Conservation (phyloP, 2,113 vertebrate species). For the Cynoglossus semilaevis region DNA sequence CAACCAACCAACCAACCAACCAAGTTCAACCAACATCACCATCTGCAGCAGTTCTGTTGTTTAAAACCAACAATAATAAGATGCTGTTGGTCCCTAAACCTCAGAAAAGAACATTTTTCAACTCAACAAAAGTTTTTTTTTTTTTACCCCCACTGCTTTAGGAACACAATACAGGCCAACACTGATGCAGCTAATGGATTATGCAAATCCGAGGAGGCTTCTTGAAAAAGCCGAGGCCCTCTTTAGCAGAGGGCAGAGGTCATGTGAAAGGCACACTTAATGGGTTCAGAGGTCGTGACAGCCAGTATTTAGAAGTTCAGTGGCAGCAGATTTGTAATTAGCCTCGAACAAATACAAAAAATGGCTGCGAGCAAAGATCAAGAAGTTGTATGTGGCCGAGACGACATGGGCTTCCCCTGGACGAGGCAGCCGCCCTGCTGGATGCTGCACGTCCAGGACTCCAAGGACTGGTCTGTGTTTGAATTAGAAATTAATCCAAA, state of each 20-base stretch:
- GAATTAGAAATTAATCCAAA: too few relatives aligned
- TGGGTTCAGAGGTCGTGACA: conserved; percentile 73
- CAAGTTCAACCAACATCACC: neutral
- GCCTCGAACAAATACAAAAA: conserved; percentile 58
- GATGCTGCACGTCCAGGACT: neutral
- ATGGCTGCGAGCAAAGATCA: conserved; percentile 24
- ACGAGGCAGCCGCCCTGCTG: conserved; percentile 6
- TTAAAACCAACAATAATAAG: too few relatives aligned
- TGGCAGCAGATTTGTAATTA: conserved; percentile 69
- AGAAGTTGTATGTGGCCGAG: conserved; percentile 36
- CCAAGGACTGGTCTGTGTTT: neutral
- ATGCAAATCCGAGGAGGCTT: conserved; percentile 55
- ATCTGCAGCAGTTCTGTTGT: neutral
- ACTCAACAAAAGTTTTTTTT: conserved; percentile 20
- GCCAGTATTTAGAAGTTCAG: conserved; percentile 71
- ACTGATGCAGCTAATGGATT: conserved; percentile 69
- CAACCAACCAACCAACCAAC: neutral
- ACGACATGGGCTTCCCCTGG: conserved; percentile 14
- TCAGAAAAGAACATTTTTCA: conserved; percentile 35
- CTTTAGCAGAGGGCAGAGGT: conserved; percentile 63
- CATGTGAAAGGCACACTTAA: conserved; percentile 75
- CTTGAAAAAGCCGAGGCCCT: conserved; percentile 48
- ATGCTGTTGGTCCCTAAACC: too few relatives aligned
- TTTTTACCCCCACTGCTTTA: conserved; percentile 5
- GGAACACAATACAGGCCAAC: conserved; percentile 55